Evolutionary conservation across 2,888 invertebrate genomes (phyloP).

Genomic region (Drosophila dives): DNA sequence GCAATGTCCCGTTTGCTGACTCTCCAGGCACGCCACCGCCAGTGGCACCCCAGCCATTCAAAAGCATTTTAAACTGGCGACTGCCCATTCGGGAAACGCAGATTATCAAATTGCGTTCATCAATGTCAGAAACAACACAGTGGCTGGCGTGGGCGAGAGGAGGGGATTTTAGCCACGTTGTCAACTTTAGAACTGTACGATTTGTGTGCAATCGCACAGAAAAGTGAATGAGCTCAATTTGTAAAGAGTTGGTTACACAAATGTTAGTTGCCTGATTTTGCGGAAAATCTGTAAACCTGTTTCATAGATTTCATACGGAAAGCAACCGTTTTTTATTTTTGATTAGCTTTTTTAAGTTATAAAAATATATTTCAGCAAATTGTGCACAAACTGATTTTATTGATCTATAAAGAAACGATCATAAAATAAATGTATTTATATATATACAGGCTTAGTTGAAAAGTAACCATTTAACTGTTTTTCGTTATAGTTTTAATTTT

Average conservation of each 20-base stretch:
- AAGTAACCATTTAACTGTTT: neutral
- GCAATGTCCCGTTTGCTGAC: constrained; percentile 52
- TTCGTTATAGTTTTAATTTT: neutral
- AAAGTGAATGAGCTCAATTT: constrained; percentile 34
- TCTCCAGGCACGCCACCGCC: constrained; percentile 25
- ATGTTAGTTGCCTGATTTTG: neutral
- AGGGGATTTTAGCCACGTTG: constrained; percentile 28
- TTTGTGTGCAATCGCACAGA: constrained; percentile 32
- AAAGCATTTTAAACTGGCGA: constrained; percentile 35
- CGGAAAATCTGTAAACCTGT: neutral
- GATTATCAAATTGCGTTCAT: constrained; percentile 67
- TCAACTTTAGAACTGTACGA: constrained; percentile 46
- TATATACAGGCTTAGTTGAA: neutral
- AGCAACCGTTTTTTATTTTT: neutral
- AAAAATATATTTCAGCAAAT: too few species aligned
- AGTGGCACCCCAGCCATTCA: constrained; percentile 36
- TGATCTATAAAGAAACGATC: too few species aligned
- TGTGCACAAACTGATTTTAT: too few species aligned
- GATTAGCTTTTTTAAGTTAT: too few species aligned
- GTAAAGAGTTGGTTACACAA: constrained; percentile 10
- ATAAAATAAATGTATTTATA: too few species aligned
- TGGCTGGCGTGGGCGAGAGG: neutral
- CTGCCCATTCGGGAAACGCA: constrained; percentile 45
- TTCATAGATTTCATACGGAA: neutral
- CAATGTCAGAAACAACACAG: constrained; percentile 59